Evolutionary conservation across 2,888 invertebrate genomes (phyloP).

Genomic region (Sycophila texana): DNA sequence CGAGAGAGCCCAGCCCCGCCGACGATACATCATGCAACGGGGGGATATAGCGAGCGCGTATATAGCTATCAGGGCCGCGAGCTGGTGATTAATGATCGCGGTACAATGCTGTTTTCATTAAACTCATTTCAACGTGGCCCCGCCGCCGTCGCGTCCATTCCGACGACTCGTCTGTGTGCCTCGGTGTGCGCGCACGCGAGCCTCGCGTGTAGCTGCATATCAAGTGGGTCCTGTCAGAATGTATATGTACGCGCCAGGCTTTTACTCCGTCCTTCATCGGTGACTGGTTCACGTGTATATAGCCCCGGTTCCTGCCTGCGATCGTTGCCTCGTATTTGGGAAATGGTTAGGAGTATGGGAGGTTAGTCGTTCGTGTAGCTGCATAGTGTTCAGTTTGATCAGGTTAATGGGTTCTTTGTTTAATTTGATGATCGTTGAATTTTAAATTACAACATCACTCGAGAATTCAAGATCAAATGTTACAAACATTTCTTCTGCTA

Average conservation of each 20-base stretch:
- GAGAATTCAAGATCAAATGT: too few species aligned
- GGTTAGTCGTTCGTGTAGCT: too few species aligned
- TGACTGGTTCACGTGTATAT: constrained; percentile 61
- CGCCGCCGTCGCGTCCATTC: too few species aligned
- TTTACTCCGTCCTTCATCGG: neutral
- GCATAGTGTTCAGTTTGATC: too few species aligned
- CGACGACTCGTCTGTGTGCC: neutral
- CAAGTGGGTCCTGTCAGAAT: neutral
- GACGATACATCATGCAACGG: constrained; percentile 69
- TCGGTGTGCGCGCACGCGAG: neutral
- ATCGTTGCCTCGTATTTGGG: too few species aligned
- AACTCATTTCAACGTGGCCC: constrained; percentile 72
- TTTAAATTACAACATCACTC: too few species aligned
- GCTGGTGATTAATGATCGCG: constrained; percentile 73
- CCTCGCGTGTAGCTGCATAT: neutral
- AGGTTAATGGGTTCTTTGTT: too few species aligned
- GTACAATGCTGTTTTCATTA: constrained; percentile 75
- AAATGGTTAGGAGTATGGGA: too few species aligned
- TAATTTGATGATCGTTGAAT: too few species aligned
- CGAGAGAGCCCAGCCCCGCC: constrained; percentile 37
- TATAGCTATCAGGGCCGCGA: constrained; percentile 67
- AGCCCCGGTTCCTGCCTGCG: too few species aligned
- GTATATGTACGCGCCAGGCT: neutral
- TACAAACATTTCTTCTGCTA: too few species aligned
- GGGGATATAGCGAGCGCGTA: constrained; percentile 15